phyloP scores from a whole-genome alignment of 1,140 invertebrate species.

The Pseudoatta argentina region DNA sequence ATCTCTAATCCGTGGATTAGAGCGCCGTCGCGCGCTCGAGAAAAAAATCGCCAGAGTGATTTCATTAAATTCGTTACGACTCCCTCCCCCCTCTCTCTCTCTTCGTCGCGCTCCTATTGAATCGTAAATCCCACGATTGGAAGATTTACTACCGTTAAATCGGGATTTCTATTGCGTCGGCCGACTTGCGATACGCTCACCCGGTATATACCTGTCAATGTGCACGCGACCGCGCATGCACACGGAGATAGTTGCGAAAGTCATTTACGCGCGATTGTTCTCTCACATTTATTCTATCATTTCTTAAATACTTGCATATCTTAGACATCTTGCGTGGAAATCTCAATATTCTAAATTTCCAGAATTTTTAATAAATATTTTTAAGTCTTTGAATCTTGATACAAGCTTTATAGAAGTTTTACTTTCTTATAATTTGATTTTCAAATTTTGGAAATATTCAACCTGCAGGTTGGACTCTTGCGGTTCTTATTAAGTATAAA shows the following conservation, averaged over 20 bases:
- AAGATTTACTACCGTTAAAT: slow-evolving; percentile 80
- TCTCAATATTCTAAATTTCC: neutral
- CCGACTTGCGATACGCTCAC: slow-evolving; percentile 74
- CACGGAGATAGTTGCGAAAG: neutral
- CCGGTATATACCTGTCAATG: slow-evolving; percentile 59
- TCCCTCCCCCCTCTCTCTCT: neutral
- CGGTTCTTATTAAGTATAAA: neutral
- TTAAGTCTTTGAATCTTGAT: neutral
- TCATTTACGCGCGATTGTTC: slow-evolving; percentile 3
- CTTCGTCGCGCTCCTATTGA: slow-evolving; percentile 36
- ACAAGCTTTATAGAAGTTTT: neutral
- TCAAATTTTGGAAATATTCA: neutral
- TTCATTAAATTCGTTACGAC: slow-evolving; percentile 79
- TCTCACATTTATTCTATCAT: neutral
- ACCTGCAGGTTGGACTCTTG: neutral
- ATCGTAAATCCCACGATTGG: slow-evolving; percentile 80
- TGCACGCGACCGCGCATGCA: slow-evolving; percentile 37
- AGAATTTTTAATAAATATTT: neutral
- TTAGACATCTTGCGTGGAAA: neutral
- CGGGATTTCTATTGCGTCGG: slow-evolving; percentile 74
- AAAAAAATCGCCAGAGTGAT: slow-evolving; percentile 76
- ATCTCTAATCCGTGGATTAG: slow-evolving; percentile 74
- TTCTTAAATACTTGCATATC: neutral
- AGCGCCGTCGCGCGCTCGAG: slow-evolving; percentile 68
- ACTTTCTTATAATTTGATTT: neutral